phyloP scores from a whole-genome alignment of 1,140 invertebrate species.

The Papilio polytes region DNA sequence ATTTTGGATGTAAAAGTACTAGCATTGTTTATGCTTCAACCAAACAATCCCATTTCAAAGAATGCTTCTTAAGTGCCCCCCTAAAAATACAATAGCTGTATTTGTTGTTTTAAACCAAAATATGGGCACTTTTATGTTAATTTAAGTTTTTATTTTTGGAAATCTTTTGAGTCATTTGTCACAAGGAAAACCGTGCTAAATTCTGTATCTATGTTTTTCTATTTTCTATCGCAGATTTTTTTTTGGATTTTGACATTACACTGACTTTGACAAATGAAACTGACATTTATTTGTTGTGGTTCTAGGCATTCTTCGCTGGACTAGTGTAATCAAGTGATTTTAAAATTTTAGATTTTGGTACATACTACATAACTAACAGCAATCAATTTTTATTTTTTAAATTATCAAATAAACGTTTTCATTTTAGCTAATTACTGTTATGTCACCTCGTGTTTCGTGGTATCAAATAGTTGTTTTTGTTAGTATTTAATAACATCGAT shows the following conservation, averaged over 20 bases:
- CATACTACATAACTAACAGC: background rate
- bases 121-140: background rate
- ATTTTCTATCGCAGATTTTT: too few relatives aligned
- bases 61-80: too few relatives aligned
- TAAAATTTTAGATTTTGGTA: background rate
- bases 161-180: too few relatives aligned
- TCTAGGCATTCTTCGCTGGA: background rate
- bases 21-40: conserved; percentile 32
- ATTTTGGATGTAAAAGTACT: conserved; percentile 20
- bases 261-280: background rate
- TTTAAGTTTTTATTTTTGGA: too few relatives aligned
- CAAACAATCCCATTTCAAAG: background rate
- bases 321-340: background rate
- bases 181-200: too few relatives aligned
- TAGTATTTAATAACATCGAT: conserved; percentile 12
- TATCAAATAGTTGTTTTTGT: conserved; percentile 32
- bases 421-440: background rate
- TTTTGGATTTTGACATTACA: background rate
- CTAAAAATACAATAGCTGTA: background rate
- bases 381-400: background rate
- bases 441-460: background rate
- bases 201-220: too few relatives aligned
- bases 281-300: background rate
- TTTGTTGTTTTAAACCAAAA: background rate
- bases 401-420: background rate